A percentile compares a stretch with the other conserved stretches of the same genome.
phyloP scores from a whole-genome alignment of 1,140 invertebrate species.

The Varroa destructor region DNA sequence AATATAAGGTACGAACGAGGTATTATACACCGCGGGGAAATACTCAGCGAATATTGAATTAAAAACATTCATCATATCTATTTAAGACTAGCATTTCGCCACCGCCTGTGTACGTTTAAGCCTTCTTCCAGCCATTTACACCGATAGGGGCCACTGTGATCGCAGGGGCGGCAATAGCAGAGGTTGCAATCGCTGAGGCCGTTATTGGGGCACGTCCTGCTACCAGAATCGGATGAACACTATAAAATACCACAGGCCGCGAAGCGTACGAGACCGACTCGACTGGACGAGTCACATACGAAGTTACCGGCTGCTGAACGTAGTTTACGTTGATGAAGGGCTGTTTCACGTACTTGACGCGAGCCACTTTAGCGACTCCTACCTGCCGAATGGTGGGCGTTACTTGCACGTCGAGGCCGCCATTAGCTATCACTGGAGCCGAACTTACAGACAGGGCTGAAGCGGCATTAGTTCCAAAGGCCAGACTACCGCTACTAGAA shows the following conservation, averaged over 20 bases:
- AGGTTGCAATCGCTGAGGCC: background rate
- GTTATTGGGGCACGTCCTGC: background rate
- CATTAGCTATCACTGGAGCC: background rate
- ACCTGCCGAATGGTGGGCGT: background rate
- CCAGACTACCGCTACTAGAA: too few relatives aligned
- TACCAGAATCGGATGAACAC: background rate
- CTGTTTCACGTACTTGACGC: slow-evolving; percentile 6
- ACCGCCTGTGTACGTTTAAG: too few relatives aligned
- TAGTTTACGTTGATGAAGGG: slow-evolving; percentile 20
- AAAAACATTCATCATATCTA: too few relatives aligned
- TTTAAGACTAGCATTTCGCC: too few relatives aligned
- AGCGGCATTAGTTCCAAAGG: too few relatives aligned
- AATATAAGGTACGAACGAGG: too few relatives aligned
- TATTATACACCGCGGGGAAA: too few relatives aligned
- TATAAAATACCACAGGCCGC: slow-evolving; percentile 1
- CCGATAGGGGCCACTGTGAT: too few relatives aligned
- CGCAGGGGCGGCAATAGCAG: too few relatives aligned
- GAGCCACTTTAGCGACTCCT: slow-evolving; percentile 11
- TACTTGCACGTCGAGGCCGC: background rate
- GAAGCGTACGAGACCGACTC: slow-evolving; percentile 11
- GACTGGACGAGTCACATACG: slow-evolving; percentile 19
- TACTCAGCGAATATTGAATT: too few relatives aligned
- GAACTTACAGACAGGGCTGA: background rate
- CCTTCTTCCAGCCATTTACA: too few relatives aligned
- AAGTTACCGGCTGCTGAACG: slow-evolving; percentile 10